Evolutionary conservation across 2,797 vertebrate genomes (phyloP).

Genomic region (Cyprinodon diabolis): DNA sequence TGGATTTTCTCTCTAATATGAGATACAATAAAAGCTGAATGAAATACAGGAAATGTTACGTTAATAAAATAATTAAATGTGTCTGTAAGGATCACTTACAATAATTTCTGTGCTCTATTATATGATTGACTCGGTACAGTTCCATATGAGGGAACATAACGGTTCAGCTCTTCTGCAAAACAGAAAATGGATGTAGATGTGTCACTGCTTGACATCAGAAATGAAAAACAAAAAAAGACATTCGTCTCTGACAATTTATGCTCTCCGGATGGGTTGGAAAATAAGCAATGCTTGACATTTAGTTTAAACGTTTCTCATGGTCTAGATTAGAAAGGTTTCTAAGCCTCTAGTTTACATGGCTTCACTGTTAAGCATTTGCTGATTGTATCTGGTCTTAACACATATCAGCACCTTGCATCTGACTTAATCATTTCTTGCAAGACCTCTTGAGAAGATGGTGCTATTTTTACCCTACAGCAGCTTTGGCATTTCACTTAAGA

Average conservation of each 20-base stretch:
- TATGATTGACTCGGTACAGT: background rate
- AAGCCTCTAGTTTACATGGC: constrained; percentile 28
- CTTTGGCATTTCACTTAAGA: constrained; percentile 71
- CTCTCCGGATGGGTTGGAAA: constrained; percentile 20
- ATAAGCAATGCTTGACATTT: constrained; percentile 48
- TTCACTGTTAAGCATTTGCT: constrained; percentile 27
- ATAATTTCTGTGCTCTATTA: constrained; percentile 12
- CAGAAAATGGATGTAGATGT: constrained; percentile 1
- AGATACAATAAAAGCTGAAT: background rate
- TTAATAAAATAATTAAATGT: background rate
- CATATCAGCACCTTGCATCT: constrained; percentile 60
- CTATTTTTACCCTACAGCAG: constrained; percentile 79
- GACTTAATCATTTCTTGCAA: constrained; percentile 67
- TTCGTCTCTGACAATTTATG: background rate
- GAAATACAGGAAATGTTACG: background rate
- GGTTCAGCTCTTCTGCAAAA: constrained; percentile 7
- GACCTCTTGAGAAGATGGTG: constrained; percentile 62
- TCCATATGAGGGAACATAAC: background rate
- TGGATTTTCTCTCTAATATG: background rate
- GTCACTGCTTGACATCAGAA: background rate
- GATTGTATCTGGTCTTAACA: constrained; percentile 34
- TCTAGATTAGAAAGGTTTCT: constrained; percentile 28
- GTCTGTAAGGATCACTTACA: constrained; percentile 8
- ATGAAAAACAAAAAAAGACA: background rate
- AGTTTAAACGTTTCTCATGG: constrained; percentile 24